Evolutionary conservation across 2,888 invertebrate genomes (phyloP), one percentile per base, ranked within the genome.

Genomic region (Himalopsyche japonica): DNA sequence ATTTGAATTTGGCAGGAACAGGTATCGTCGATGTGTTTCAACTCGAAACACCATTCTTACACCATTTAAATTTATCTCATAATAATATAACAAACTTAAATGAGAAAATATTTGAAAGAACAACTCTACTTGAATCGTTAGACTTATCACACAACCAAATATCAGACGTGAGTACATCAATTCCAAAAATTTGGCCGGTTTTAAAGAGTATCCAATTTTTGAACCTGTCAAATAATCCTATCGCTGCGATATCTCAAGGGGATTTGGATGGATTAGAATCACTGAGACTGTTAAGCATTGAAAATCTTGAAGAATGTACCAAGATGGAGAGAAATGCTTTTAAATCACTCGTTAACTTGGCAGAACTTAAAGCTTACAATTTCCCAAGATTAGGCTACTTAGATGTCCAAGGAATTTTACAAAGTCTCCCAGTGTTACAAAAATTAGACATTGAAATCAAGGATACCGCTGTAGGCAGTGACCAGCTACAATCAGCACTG

Each of bases 261-360:
- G 96, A 96, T 89, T 95, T 97, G 87, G 94, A 94, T 81, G 94
- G 95, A 20, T 91, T 98, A 76, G 93, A 94, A 32, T 93, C 95
- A 86, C 90, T 97, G 70, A 93, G 93, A 81, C 91, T 92, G 0
- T 91, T 98, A 32, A 94, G 94, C 86, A 92, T 97, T 83, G 93
- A 94, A 48, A 93, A 95, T 89, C 90, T 98, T 82, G 91, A 93
- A 0, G 93, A 94, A 87, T 95, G 96, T 88, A 94, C 94, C 0
- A 94, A 96, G 89, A 95, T 98, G 83, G 98, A 98, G 89, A 96
- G 96, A 89, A 95, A 94, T 87, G 95, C 97, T 0, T 97, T 98
- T 87, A 95, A 94, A 88, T 90, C 94, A 15, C 89, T 97, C 7
- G 93, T 94, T 0, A 96, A 96, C 89, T 90, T 98, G 81, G 93